Percentiles rank a stretch among this genome's conserved stretches.
These are phyloP conservation scores for Cerceris ruficornis DNA, from an alignment of 2,888 invertebrate genomes.

Conservation along the genomic window DNA sequence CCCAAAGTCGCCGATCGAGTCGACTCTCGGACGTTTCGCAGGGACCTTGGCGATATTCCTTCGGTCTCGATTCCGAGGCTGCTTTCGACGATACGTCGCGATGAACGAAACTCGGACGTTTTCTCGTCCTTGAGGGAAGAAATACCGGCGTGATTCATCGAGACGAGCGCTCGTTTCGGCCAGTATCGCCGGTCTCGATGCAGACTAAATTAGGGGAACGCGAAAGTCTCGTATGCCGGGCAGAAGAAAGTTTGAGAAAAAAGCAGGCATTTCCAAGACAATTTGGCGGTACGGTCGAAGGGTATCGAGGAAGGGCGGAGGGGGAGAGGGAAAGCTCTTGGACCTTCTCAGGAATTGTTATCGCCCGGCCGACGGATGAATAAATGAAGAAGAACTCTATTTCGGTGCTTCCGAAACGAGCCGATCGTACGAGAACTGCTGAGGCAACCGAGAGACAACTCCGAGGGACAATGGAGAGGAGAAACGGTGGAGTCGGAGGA, in stretches of 20 bases:
- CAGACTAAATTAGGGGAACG: slow-evolving; percentile 5
- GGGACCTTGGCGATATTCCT: no score
- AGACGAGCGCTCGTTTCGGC: background rate
- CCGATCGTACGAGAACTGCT: slow-evolving; percentile 31
- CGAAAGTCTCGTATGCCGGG: slow-evolving; percentile 3
- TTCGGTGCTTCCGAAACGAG: slow-evolving; percentile 43
- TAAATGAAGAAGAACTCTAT: slow-evolving; percentile 46
- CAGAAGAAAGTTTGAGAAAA: slow-evolving; percentile 21
- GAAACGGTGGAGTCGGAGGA: slow-evolving; percentile 40
- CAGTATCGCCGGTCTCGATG: slow-evolving; percentile 1
- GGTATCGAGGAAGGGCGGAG: slow-evolving; percentile 20
- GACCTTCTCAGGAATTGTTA: slow-evolving; percentile 44
- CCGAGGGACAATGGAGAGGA: slow-evolving; percentile 31
- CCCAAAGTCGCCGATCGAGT: no score
- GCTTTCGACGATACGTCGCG: background rate
- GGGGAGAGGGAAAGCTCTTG: slow-evolving; percentile 24
- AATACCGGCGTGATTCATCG: background rate
- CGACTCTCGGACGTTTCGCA: no score
- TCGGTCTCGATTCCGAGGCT: no score
- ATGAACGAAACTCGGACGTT: slow-evolving; percentile 3
- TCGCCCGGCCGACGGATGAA: slow-evolving; percentile 41
- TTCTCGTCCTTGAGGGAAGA: background rate
- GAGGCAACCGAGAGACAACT: slow-evolving; percentile 20
- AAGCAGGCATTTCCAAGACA: slow-evolving; percentile 40
- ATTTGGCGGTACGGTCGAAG: slow-evolving; percentile 27